Evolutionary conservation across 2,888 invertebrate species (phyloP).

Genomic region (Hermaeophaga mercurialis): DNA sequence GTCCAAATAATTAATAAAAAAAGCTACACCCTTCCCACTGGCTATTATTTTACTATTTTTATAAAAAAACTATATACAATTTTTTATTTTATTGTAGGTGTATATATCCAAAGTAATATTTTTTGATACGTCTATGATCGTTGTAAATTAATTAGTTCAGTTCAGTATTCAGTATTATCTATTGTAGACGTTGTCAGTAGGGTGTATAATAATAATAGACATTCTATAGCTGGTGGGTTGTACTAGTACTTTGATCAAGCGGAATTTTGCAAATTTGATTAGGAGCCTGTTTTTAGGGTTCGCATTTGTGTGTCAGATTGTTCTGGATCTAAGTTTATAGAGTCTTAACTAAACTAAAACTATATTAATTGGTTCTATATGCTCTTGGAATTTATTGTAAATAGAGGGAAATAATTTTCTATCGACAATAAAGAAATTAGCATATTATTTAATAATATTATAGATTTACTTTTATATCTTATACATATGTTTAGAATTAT

Average conservation of each 20-base stretch:
- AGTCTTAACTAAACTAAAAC: not conserved
- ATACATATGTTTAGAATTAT: too few species aligned
- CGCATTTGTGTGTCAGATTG: slow-evolving; percentile 9
- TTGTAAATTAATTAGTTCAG: slow-evolving; percentile 45
- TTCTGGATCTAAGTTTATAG: slow-evolving; percentile 2
- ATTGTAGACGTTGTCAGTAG: not conserved
- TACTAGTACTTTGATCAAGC: slow-evolving; percentile 24
- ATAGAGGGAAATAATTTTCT: too few species aligned
- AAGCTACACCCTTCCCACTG: too few species aligned
- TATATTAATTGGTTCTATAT: slow-evolving; percentile 3
- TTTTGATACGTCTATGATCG: slow-evolving; percentile 38
- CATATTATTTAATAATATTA: too few species aligned
- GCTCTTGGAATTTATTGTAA: not conserved
- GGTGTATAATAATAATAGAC: slow-evolving; percentile 11
- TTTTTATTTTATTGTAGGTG: too few species aligned
- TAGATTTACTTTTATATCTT: too few species aligned
- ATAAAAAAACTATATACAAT: too few species aligned
- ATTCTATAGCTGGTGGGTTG: slow-evolving; percentile 17
- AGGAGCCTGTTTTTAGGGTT: slow-evolving; percentile 10
- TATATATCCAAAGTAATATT: too few species aligned
- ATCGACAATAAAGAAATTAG: too few species aligned
- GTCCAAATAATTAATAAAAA: too few species aligned
- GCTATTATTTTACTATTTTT: too few species aligned
- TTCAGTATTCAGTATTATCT: slow-evolving; percentile 29
- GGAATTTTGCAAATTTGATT: slow-evolving; percentile 34